Evolutionary conservation across 2,113 vertebrate species (phyloP), one percentile per base, ranked within the genome.

Genomic region (Nothocercus julius): DNA sequence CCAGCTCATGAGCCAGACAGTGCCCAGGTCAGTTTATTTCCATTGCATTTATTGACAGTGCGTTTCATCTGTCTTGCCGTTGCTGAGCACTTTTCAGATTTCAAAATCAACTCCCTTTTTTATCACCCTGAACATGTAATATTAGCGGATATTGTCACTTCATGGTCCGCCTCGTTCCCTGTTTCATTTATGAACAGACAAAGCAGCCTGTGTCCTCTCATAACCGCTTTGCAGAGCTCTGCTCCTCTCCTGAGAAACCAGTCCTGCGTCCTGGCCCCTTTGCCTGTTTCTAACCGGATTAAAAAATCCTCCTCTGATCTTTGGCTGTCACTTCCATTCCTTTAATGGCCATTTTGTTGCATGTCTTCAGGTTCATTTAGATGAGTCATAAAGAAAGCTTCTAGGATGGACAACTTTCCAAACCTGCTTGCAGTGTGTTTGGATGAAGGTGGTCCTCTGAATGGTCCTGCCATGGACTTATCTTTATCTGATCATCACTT

Each of bases 261-360:
- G 13, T 16, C 16, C 5, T 5, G 24, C 1, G 1, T 54, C 17
- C 28, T 0, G 0, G 30, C 17, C 40, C 70, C 20, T 74, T 80
- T 76, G 12, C 12, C 49, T 7, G 18, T 82, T 85, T 77, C n/a
- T 75, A 67, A 30, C 2, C 4, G 53, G 13, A 5, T 4, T 53
- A 9, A 54, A 89, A 77, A 28, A 47, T 47, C 4, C 2, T 44
- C 30, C 18, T 4, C 11, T 66, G 67, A 14, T 66, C 27, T 70
- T 80, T 40, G 69, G 28, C 49, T 61, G 19, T 22, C 27, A n/a
- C 15, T 17, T 49, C 36, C 49, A 8, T 34, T 84, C 18, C 30
- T 66, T 69, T 21, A 66, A 47, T 32, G 4, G 2, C 56, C 0
- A 1, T 40, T 87, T 75, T 61, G 17, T 20, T 84, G 36, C 25